Percentiles rank a stretch among this genome's conserved stretches.
phyloP scores from a whole-genome alignment of 1,140 invertebrate genomes.

The Caenorhabditis briggsae region DNA sequence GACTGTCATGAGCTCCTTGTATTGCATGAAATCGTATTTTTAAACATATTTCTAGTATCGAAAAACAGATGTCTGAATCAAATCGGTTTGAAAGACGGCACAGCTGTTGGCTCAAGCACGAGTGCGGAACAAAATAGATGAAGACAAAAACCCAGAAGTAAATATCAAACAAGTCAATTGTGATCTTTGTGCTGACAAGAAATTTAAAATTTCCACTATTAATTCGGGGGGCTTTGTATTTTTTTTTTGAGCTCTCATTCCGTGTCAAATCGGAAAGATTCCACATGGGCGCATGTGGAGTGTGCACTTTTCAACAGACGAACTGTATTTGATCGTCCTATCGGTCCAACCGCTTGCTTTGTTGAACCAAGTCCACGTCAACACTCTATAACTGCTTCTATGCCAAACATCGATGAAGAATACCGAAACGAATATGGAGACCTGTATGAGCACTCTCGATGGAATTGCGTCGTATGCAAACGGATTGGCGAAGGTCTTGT shows the following conservation, averaged over 20 bases:
- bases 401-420: neutral
- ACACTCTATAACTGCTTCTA: neutral
- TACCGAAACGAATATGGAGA: conserved; percentile 2
- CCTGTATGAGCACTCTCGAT: neutral
- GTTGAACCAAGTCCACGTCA: neutral
- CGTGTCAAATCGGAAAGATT: conserved; percentile 49
- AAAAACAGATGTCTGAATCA: neutral
- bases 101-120: conserved; percentile 12
- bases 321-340: conserved; percentile 26
- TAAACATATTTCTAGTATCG: neutral
- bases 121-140: neutral
- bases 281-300: conserved; percentile 67
- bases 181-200: conserved; percentile 28
- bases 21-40: neutral
- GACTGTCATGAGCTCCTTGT: too few species aligned
- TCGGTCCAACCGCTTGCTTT: neutral
- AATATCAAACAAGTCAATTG: neutral
- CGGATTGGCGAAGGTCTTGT: conserved; percentile 52
- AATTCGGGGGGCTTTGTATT: too few species aligned
- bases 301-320: conserved; percentile 68
- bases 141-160: neutral
- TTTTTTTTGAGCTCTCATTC: conserved; percentile 70
- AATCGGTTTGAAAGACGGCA: too few species aligned
- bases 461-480: conserved; percentile 53
- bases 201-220: too few species aligned